These are phyloP conservation scores for Dissostichus mawsoni DNA, from an alignment of 2,113 vertebrate genomes.

Conservation along the genomic window DNA sequence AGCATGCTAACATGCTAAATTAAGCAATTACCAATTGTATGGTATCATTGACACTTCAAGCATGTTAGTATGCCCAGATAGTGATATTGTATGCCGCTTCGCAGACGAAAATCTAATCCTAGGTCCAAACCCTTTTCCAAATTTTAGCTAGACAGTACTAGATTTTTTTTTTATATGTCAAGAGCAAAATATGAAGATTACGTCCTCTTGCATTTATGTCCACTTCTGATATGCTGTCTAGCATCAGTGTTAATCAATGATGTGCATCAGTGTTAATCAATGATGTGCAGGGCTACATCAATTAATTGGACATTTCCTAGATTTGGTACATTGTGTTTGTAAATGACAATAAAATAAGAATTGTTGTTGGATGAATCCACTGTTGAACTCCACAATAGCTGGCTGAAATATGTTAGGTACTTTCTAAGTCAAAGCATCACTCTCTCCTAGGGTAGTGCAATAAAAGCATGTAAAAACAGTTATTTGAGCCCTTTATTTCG, in stretches of 20 bases:
- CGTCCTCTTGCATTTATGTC: no score
- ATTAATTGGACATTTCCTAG: background rate
- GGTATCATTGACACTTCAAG: no score
- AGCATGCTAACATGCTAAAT: background rate
- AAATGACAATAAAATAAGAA: background rate
- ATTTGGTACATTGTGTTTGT: background rate
- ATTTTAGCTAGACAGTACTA: no score
- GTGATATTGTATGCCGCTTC: no score
- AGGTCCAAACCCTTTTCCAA: no score
- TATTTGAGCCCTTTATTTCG: slow-evolving; percentile 44
- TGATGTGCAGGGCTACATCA: background rate
- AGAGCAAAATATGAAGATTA: no score
- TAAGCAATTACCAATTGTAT: background rate
- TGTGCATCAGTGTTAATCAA: background rate
- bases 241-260: background rate
- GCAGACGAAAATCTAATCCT: no score
- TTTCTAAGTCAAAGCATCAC: background rate
- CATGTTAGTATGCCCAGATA: no score
- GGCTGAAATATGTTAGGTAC: slow-evolving; percentile 2
- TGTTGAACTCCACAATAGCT: slow-evolving; percentile 8
- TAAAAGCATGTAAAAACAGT: slow-evolving; percentile 2
- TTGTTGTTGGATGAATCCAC: background rate
- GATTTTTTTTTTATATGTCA: no score
- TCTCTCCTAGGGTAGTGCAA: slow-evolving; percentile 3
- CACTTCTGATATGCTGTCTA: no score